These are phyloP conservation scores for Leptonema lineaticorne DNA, from an alignment of 1,140 invertebrate species.

Conservation along the genomic window DNA sequence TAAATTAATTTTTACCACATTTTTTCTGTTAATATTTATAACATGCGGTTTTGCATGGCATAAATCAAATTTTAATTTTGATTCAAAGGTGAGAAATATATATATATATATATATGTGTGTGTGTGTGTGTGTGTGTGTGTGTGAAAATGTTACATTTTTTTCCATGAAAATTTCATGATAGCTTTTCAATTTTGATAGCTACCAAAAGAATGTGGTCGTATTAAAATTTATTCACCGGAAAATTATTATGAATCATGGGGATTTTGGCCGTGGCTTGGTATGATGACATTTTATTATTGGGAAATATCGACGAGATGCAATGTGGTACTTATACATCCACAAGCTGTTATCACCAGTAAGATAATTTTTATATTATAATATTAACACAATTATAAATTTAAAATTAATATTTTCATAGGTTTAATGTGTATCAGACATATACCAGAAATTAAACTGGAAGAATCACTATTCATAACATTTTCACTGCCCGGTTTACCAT, in stretches of 20 bases:
- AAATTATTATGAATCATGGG: constrained; percentile 21
- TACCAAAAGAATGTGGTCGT: constrained; percentile 31
- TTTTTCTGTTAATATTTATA: not conserved
- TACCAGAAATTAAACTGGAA: constrained; percentile 21
- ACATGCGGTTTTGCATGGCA: not conserved
- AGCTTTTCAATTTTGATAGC: constrained; percentile 12
- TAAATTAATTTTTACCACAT: not conserved
- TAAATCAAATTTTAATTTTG: constrained; percentile 1
- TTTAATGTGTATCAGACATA: constrained; percentile 7
- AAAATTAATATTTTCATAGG: not conserved
- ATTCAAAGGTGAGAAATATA: not conserved
- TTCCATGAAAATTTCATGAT: not conserved
- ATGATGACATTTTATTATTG: not conserved
- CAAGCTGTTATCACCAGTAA: constrained; percentile 26
- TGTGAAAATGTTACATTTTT: not conserved
- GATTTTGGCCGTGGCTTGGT: constrained; percentile 36
- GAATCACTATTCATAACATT: constrained; percentile 26
- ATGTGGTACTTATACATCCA: constrained; percentile 32
- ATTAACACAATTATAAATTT: not conserved
- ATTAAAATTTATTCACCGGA: constrained; percentile 27
- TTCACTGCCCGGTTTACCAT: constrained; percentile 29
- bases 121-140: not conserved
- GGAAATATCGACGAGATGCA: constrained; percentile 6
- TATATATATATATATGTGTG: not conserved
- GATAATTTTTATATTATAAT: not conserved